A percentile compares a stretch with the other conserved stretches of the same genome.
phyloP scores from a whole-genome alignment of 2,113 vertebrate species.

The Xyrauchen texanus region DNA sequence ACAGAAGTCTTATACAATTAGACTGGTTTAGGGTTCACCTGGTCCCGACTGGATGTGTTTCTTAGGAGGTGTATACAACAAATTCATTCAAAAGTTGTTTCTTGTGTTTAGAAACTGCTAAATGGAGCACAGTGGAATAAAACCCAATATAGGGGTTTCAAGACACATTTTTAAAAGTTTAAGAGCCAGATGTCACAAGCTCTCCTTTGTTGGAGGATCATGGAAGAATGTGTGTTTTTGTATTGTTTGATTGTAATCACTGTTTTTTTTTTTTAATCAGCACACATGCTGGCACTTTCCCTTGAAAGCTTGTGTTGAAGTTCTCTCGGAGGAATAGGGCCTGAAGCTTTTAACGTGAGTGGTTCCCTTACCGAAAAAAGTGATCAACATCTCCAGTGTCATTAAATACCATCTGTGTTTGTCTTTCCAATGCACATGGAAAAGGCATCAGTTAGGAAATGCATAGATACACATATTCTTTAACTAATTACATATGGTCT shows the following conservation, averaged over 20 bases:
- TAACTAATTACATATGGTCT: constrained; percentile 48
- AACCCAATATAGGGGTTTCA: no score
- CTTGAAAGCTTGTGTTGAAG: constrained; percentile 11
- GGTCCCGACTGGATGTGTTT: no score
- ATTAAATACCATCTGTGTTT: constrained; percentile 79
- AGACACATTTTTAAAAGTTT: no score
- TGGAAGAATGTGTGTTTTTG: no score
- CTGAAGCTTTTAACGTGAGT: constrained; percentile 52
- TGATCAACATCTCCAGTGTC: constrained; percentile 70
- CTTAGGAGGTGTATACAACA: no score
- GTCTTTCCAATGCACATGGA: constrained; percentile 75
- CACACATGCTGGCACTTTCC: neutral
- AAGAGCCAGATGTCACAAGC: no score
- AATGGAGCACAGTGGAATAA: no score
- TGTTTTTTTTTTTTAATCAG: neutral
- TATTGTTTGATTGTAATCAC: neutral
- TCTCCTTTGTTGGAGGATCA: neutral
- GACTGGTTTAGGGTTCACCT: no score
- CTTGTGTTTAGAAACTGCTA: no score
- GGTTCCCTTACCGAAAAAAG: constrained; percentile 45
- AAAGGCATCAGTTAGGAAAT: constrained; percentile 67
- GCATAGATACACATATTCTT: constrained; percentile 38
- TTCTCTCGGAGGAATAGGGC: constrained; percentile 29
- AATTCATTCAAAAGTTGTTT: no score
- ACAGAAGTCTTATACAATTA: no score